Evolutionary conservation across 2,888 invertebrate species (phyloP), one percentile per base, ranked within the genome.

Genomic region (Timema cristinae): DNA sequence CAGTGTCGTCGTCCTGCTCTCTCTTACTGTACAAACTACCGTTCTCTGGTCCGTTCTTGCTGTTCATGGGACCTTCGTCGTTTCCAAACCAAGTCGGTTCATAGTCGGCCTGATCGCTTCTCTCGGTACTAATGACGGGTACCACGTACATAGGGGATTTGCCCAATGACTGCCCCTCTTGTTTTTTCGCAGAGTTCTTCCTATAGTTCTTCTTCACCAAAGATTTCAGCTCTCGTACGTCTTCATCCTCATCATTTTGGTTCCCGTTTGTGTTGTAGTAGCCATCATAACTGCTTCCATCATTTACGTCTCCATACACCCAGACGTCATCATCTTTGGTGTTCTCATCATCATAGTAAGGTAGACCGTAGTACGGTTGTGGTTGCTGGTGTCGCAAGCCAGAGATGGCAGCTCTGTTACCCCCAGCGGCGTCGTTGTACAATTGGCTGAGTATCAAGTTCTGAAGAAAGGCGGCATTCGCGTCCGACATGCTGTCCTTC

Each of bases 391-490:
- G 59, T 59, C 67, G 32, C 63, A 49, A 10, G 4, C 32, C 32
- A 2, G 32, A 32, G 1, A 2, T 32, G 32, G n/a, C 11, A 48
- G 32, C 11, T n/a, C 50, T 2, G 47, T 32, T 32, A 32, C 32
- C 32, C 2, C 16, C 32, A 10, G 52, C 7, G 52, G 68, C 87
- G 87, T 63, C 63, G 6, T 63, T 48, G 63, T 63, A 63, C 63
- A 86, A 87, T 80, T 89, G 88, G 2, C 89, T 86, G 75, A 89
- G 84, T 77, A 89, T 89, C 74, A 90, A 82, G 79, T 90, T 90
- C 78, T 89, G 87, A 71, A 90, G 83, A 80, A 90, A 89, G 68
- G 88, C 87, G 71, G 88, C 88, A 79, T 87, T 89, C 6, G 82
- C 82, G 71, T 84, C 83, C 52, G 83, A 83, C 15, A 82, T 77